Evolutionary conservation across 2,113 vertebrate species (phyloP), one percentile per base, ranked within the genome.

Genomic region (Etheostoma cragini): DNA sequence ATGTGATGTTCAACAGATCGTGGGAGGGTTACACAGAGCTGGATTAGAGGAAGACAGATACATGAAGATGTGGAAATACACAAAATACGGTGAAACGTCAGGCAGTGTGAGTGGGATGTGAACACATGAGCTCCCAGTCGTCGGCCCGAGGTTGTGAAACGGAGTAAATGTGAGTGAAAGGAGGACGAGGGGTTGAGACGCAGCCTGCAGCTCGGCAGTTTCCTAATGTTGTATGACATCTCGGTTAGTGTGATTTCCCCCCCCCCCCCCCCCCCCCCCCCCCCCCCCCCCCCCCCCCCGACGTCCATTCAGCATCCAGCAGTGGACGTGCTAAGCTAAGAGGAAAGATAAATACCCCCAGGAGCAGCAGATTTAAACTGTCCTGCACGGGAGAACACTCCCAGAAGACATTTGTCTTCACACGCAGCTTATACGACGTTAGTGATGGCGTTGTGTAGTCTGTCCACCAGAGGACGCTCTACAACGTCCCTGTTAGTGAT

Each of bases 121-220:
- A 73, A 64, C 24, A 63, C 74, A 3, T 3, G 49, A 57, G 33
- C 11, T 70, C 53, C 64, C 70, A 4, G 22, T 3, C 15, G 60
- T 50, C 53, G 5, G 80, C 71, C 53, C 8, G 0, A 2, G 60
- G 80, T 70, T 11, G 52, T 62, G 42, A 75, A 74, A 57, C 35
- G 35, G 74, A 81, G 66, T 68, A 53, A 82, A 79, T 56, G n/a
- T 64, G 78, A 87, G 72, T 16, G 72, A 60, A 22, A 6, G 58
- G 70, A 1, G 53, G 47, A 26, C 21, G 76, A 68, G 35, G 71
- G 46, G 54, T 33, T 22, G 80, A 56, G 66, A 79, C 19, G 66
- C 72, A 35, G 76, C 72, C 72, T 53, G 33, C 62, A 83, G 81
- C 57, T 19, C 6, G 54, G 68, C 67, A 16, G 24, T 45, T 75